Conservation (phyloP, 2,113 vertebrate species). For the Equus przewalskii region DNA sequence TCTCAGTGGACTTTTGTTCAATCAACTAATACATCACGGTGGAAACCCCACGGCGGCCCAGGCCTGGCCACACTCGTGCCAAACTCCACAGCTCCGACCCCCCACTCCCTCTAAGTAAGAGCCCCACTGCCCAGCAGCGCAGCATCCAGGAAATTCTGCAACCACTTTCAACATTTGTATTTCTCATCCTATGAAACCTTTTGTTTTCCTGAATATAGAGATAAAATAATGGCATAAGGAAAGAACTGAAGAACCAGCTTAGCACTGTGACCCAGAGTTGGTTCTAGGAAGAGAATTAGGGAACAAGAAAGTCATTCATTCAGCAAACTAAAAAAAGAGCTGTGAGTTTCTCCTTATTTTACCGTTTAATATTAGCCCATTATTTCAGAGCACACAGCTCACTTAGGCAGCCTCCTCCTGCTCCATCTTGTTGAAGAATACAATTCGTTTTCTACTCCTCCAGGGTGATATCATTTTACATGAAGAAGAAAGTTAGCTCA, state of each 20-base stretch:
- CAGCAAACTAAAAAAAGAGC: conserved; percentile 82
- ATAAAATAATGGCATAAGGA: not conserved
- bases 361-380: conserved; percentile 84
- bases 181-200: not conserved
- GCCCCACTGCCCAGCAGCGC: not conserved
- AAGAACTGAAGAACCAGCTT: conserved; percentile 51
- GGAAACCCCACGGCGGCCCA: rapidly evolving
- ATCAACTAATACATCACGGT: rapidly evolving
- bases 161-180: rapidly evolving
- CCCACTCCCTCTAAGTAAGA: rapidly evolving
- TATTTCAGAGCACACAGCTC: conserved; percentile 84
- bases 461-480: conserved; percentile 91
- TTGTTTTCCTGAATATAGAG: conserved; percentile 1
- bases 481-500: conserved; percentile 89
- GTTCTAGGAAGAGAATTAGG: conserved; percentile 79
- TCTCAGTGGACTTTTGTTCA: not conserved
- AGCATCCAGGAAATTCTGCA: rapidly evolving
- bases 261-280: conserved; percentile 66
- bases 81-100: not conserved
- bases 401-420: conserved; percentile 81
- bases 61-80: not conserved
- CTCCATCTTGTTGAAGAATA: conserved; percentile 86
- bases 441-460: conserved; percentile 88
- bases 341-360: conserved; percentile 85
- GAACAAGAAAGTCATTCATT: conserved; percentile 78